Conservation (phyloP, 2,888 invertebrate species). For the Formica aserva region DNA sequence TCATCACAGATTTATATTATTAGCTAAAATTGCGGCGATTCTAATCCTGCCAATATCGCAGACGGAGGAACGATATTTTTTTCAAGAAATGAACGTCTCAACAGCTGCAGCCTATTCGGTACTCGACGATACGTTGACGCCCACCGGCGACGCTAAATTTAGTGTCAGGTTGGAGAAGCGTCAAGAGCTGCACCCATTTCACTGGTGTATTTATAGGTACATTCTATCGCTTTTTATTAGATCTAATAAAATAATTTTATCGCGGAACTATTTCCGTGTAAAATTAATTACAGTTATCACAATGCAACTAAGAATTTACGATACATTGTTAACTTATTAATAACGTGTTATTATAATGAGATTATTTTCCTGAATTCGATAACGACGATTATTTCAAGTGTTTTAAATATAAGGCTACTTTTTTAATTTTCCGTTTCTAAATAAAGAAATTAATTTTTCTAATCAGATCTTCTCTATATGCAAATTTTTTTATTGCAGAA, state of each 20-base stretch:
- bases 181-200: conserved; percentile 50
- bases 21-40: conserved; percentile 33
- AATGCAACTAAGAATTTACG: background rate
- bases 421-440: background rate
- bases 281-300: background rate
- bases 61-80: conserved; percentile 70
- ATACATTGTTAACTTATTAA: background rate
- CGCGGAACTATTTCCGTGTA: background rate
- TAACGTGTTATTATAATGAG: background rate
- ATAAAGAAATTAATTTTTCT: conserved; percentile 23
- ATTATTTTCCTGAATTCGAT: background rate
- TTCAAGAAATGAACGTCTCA: conserved; percentile 62
- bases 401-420: background rate
- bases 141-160: conserved; percentile 83
- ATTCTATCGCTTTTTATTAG: conserved; percentile 28
- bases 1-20: background rate
- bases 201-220: conserved; percentile 44
- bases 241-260: conserved; percentile 38
- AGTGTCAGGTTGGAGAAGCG: conserved; percentile 71
- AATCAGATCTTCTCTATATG: background rate
- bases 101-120: conserved; percentile 78
- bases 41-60: conserved; percentile 61
- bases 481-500: no score
- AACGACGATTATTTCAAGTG: background rate
- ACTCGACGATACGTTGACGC: conserved; percentile 76